phyloP scores from a whole-genome alignment of 2,113 vertebrate genomes.

The Oryzias melastigma region DNA sequence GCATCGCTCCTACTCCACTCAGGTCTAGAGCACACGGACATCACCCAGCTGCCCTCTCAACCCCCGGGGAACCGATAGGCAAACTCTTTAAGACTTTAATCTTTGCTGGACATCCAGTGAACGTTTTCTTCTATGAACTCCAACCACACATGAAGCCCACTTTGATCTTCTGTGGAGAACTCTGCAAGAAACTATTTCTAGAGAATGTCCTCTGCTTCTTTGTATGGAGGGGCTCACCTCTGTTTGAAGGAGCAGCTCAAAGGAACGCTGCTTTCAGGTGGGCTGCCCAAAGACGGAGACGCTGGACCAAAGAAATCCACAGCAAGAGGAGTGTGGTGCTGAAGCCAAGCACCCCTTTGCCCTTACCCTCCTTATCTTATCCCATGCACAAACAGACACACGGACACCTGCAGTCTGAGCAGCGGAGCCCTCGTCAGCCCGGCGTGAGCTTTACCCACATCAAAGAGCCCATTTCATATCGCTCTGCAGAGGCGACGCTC shows the following conservation, averaged over 20 bases:
- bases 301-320: slow-evolving; percentile 53
- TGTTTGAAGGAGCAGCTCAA: slow-evolving; percentile 1
- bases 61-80: slow-evolving; percentile 74
- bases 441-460: slow-evolving; percentile 31
- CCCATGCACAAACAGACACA: slow-evolving; percentile 11
- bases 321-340: slow-evolving; percentile 27
- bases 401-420: background rate
- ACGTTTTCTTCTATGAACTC: slow-evolving; percentile 31
- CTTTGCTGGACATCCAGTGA: slow-evolving; percentile 42
- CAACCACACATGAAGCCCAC: slow-evolving; percentile 15
- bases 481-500: slow-evolving; percentile 41
- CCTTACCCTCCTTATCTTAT: background rate
- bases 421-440: slow-evolving; percentile 19
- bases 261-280: background rate
- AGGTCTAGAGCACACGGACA: slow-evolving; percentile 63
- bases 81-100: slow-evolving; percentile 49
- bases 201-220: slow-evolving; percentile 27
- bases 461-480: slow-evolving; percentile 46
- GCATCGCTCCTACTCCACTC: slow-evolving; percentile 72
- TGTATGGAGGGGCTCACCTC: background rate
- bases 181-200: slow-evolving; percentile 12
- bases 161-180: slow-evolving; percentile 17
- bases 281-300: slow-evolving; percentile 6
- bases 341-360: slow-evolving; percentile 19
- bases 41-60: slow-evolving; percentile 23